Base-by-base conservation (phyloP, 2,797 vertebrate genomes). In the Sebastiscus albofasciatus region DNA sequence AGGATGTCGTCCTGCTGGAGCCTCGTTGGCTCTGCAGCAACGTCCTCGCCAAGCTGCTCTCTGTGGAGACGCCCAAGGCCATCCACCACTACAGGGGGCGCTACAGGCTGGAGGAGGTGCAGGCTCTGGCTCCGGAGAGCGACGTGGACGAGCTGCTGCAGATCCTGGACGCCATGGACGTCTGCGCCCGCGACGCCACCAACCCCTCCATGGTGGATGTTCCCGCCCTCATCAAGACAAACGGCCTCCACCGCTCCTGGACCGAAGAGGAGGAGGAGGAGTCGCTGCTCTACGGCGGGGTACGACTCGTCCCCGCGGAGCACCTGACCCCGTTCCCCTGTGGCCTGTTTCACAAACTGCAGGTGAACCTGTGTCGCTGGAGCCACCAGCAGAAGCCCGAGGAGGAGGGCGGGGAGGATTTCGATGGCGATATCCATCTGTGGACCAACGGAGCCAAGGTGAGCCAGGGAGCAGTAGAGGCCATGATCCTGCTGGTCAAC, bases 41-140 rank as follows among this genome's bases (percentile, higher is more conserved):
- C 2, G 93, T 99, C 65, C 96, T 99, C 26, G 97, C 96, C 80
- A 97, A 95, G 87, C 96, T 99, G 83, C 95, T 99, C 1, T 99
- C 98, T 0, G 95, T 97, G 60, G 99, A 99, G 93, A 98, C 97
- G 4, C 98, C 98, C 1, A 98, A 98, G 90, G 98, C 98, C 78
- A 97, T 99, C 85, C 98, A 99, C 91, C 99, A 99, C 90, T 99
- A 99, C 83, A 95, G 98, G 85, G 99, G 99, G 46, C 98, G 99
- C 83, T 99, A 99, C 85, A 96, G 98, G 55, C 90, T 97, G 83
- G 99, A 99, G 81, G 99, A 99, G 82, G 96, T 99, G 75, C 98
- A 99, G 86, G 96, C 96, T 36, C 94, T 99, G 82, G 97, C 98
- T 22, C 96, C 97, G 0, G 98, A 99, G 9, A 98, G 97, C 2